Percentiles rank a stretch among this genome's conserved stretches.
Conservation (phyloP, 2,113 vertebrate species). For the Gymnorhina tibicen region DNA sequence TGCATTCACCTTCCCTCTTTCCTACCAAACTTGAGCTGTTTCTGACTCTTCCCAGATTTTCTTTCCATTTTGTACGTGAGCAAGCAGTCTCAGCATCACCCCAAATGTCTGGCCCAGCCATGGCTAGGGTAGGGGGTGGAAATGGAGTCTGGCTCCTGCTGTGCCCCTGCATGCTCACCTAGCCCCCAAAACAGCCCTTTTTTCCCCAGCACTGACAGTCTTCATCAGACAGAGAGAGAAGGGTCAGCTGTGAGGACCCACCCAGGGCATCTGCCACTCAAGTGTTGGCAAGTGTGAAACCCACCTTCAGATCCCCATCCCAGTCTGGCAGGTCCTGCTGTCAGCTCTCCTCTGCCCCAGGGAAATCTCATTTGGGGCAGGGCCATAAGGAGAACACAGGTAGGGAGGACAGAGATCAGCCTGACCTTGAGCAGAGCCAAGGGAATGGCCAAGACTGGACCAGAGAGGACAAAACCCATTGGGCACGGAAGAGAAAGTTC, state of each 20-base stretch:
- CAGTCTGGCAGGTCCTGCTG: neutral
- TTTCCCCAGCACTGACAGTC: neutral
- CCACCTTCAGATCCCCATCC: neutral
- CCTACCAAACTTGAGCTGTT: neutral
- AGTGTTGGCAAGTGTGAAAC: neutral
- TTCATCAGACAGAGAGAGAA: neutral
- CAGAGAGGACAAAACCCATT: neutral
- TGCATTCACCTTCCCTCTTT: neutral
- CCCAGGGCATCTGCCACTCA: neutral
- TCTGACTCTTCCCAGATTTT: neutral
- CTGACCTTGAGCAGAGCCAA: neutral
- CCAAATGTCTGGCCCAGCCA: neutral
- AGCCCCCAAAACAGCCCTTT: neutral
- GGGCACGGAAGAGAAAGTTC: neutral
- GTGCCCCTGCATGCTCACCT: neutral
- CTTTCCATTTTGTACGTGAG: neutral
- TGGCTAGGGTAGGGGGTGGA: neutral
- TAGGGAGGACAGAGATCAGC: neutral
- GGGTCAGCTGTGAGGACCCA: neutral
- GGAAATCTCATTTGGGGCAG: neutral
- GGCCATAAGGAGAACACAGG: neutral
- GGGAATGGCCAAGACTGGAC: neutral
- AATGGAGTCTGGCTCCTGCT: neutral
- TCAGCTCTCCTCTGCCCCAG: neutral
- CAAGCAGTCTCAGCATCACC: fast-evolving